phyloP scores from a whole-genome alignment of 2,113 vertebrate genomes.

The Vidua chalybeata region DNA sequence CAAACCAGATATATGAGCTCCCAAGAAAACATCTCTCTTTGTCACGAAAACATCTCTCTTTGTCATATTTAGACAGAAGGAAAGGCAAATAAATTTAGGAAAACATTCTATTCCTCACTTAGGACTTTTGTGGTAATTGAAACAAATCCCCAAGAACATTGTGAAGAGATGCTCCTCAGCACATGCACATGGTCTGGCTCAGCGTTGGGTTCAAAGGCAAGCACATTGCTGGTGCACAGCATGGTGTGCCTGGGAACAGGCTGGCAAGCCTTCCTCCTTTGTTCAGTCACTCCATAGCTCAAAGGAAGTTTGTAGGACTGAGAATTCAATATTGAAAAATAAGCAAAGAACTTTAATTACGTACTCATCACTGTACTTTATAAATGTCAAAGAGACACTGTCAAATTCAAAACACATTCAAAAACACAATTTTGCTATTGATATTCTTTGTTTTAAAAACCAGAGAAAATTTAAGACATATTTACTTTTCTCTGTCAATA shows the following conservation, averaged over 20 bases:
- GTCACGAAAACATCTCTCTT: neutral
- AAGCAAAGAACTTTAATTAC: conserved; percentile 37
- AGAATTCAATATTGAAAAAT: conserved; percentile 36
- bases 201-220: neutral
- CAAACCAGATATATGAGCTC: neutral
- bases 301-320: neutral
- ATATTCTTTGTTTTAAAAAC: conserved; percentile 39
- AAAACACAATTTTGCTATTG: conserved; percentile 32
- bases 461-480: neutral
- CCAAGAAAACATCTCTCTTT: neutral
- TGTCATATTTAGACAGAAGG: neutral
- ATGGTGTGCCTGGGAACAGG: neutral
- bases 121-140: neutral
- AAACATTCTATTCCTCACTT: neutral
- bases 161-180: neutral
- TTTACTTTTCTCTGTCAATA: conserved; percentile 41
- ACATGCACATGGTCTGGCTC: neutral
- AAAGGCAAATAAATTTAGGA: neutral
- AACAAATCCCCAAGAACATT: neutral
- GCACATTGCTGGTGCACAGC: neutral
- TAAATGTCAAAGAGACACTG: conserved; percentile 49
- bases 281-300: neutral
- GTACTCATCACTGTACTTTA: conserved; percentile 16
- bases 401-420: conserved; percentile 55
- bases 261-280: neutral